phyloP scores from a whole-genome alignment of 2,113 vertebrate genomes.

The Dunckerocampus dactyliophorus region DNA sequence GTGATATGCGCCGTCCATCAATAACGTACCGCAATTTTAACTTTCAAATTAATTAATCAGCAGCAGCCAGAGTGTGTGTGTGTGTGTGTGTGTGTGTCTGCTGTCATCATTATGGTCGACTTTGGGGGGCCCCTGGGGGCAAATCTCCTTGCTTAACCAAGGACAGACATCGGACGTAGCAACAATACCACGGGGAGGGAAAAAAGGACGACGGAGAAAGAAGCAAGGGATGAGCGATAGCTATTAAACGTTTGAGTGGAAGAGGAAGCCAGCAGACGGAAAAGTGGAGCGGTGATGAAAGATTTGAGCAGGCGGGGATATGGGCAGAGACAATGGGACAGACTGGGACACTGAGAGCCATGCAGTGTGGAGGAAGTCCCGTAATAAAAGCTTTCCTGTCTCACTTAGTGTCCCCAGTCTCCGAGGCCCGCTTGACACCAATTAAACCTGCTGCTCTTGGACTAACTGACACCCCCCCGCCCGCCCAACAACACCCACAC shows the following conservation, averaged over 20 bases:
- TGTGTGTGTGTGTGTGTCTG: constrained; percentile 32
- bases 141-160: constrained; percentile 60
- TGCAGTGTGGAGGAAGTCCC: constrained; percentile 64
- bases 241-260: constrained; percentile 44
- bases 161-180: constrained; percentile 73
- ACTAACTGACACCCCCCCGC: constrained; percentile 32
- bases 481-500: constrained; percentile 13
- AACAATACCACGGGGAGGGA: constrained; percentile 61
- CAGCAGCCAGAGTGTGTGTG: background rate
- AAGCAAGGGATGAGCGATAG: constrained; percentile 36
- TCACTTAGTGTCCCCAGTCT: constrained; percentile 66
- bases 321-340: constrained; percentile 56
- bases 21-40: background rate
- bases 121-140: constrained; percentile 56
- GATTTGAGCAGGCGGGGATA: constrained; percentile 55
- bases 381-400: constrained; percentile 82
- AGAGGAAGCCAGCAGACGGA: constrained; percentile 56
- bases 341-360: constrained; percentile 45
- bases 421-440: constrained; percentile 75
- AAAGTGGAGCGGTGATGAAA: constrained; percentile 45
- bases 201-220: constrained; percentile 11
- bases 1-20: background rate
- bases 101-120: constrained; percentile 63
- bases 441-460: constrained; percentile 68
- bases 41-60: constrained; percentile 5